A percentile compares a stretch with the other conserved stretches of the same genome.
Conservation (phyloP, 53 echinoderm and acorn worm species). For the Crossaster papposus region DNA sequence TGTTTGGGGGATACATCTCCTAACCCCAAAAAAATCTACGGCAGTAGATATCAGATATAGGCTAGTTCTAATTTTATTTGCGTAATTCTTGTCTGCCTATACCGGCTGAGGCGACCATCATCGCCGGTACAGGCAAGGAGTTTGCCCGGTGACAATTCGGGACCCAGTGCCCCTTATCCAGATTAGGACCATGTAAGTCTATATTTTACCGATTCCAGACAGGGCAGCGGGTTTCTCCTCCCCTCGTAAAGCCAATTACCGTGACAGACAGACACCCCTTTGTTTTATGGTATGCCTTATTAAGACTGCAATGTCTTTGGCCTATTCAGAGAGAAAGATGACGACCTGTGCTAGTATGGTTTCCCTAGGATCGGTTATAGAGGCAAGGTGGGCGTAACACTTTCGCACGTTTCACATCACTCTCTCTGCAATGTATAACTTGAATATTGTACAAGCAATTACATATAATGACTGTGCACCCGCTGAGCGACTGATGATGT, state of each 20-base stretch:
- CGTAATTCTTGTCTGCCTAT: not conserved
- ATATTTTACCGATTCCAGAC: slow-evolving; percentile 48
- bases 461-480: too few species aligned
- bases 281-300: not conserved
- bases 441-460: too few species aligned
- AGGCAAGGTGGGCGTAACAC: too few species aligned
- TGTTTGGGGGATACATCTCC: too few species aligned
- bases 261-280: slow-evolving; percentile 23
- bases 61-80: not conserved
- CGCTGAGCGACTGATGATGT: too few species aligned
- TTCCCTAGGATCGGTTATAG: too few species aligned
- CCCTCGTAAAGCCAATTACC: slow-evolving; percentile 36
- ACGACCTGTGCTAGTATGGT: not conserved
- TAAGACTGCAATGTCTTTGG: slow-evolving; percentile 19
- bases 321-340: slow-evolving; percentile 4
- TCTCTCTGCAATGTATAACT: too few species aligned
- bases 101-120: not conserved
- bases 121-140: not conserved
- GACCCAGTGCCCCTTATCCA: slow-evolving; percentile 15
- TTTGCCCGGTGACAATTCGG: slow-evolving; percentile 1
- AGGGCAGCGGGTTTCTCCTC: slow-evolving; percentile 33
- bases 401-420: too few species aligned
- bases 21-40: too few species aligned
- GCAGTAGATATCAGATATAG: not conserved
- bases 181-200: slow-evolving; percentile 33